These are phyloP conservation scores for human DNA, from an alignment of 2,113 vertebrate species.

Conservation along the genomic window GRCh38 chr21:28191001-28191500, in stretches of 20 bases:
- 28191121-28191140: not conserved
- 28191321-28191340: not conserved
- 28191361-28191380: not conserved
- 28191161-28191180: not conserved
- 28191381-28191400: not conserved
- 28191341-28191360: not conserved
- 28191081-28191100: not conserved
- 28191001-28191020: not conserved
- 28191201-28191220: not conserved
- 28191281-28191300: not conserved
- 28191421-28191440: not conserved
- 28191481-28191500: not conserved
- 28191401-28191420: not conserved
- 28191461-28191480: not conserved
- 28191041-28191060: not conserved
- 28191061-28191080: not conserved
- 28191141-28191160: not conserved
- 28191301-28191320: not conserved
- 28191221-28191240: not conserved
- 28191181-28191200: not conserved
- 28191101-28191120: not conserved
- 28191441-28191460: not conserved
- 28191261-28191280: not conserved
- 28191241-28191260: not conserved
- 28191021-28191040: not conserved